Percentiles rank a stretch among this genome's conserved stretches.
Conservation (phyloP, 1,140 invertebrate genomes). For the Arion vulgaris region DNA sequence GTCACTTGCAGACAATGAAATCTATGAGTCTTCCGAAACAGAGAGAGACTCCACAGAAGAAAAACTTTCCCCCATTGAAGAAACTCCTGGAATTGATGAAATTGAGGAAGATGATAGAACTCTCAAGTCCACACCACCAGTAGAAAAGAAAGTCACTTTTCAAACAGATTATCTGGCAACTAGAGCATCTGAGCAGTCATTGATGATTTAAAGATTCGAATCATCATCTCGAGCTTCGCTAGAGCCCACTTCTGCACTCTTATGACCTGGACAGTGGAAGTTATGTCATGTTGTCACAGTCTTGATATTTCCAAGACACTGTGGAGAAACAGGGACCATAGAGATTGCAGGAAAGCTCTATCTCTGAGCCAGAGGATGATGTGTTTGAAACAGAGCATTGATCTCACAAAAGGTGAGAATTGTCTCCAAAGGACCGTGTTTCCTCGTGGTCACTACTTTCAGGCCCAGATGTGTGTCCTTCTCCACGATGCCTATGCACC, state of each 20-base stretch:
- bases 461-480: conserved; percentile 52
- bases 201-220: conserved; percentile 69
- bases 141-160: conserved; percentile 66
- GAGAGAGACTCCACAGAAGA: conserved; percentile 67
- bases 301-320: conserved; percentile 70
- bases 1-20: conserved; percentile 63
- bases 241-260: conserved; percentile 70
- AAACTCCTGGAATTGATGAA: conserved; percentile 54
- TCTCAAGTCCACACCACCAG: conserved; percentile 37
- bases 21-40: conserved; percentile 66
- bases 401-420: conserved; percentile 22
- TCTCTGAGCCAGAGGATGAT: conserved; percentile 73
- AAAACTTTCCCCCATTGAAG: conserved; percentile 66
- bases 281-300: conserved; percentile 68
- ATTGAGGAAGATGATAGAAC: conserved; percentile 57
- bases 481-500: conserved; percentile 57
- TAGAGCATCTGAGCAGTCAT: conserved; percentile 48
- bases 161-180: conserved; percentile 52
- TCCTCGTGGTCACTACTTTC: conserved; percentile 35
- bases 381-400: conserved; percentile 76
- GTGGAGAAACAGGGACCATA: conserved; percentile 68
- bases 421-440: not conserved
- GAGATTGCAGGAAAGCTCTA: conserved; percentile 65
- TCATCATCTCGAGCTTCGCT: conserved; percentile 68
- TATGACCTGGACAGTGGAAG: conserved; percentile 71